Evolutionary conservation across 2,888 invertebrate genomes (phyloP), one percentile per base, ranked within the genome.

Genomic region (Agriopis marginaria): DNA sequence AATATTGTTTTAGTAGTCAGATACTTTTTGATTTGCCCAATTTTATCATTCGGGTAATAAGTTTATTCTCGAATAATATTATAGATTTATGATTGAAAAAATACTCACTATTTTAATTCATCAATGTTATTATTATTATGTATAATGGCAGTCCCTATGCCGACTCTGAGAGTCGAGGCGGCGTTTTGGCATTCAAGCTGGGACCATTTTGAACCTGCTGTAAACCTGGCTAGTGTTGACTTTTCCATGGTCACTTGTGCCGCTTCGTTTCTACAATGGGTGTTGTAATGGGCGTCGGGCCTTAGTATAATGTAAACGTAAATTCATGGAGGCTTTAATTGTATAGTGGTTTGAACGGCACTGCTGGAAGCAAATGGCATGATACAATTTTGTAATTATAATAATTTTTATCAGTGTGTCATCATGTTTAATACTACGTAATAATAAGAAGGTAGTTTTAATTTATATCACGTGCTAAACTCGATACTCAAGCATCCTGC

Each of bases 391-490:
- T 32, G 12, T 59, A 59, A 39, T n/a, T 40, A 32, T 39, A 40
- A 39, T 49, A 3, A 39, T 61, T 39, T 51, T 56, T 10, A 42
- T 17, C 50, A 23, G 23, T 51, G 61, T 61, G 61, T 61, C 50
- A 50, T 61, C 61, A 17, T 61, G n/a, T 60, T 49, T 50, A 39
- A 49, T 47, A 47, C 10, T 60, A 60, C n/a, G 32, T 51, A 17
- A 9, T n/a, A 40, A 14, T 50, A 50, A 47, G 49, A 12, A 45
- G 55, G 14, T 49, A 59, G 17, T 59, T 61, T 49, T 32, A 32
- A 39, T 61, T 42, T 14, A 61, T 39, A 40, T 51, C 58, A 58
- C 51, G 63, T 63, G 44, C 17, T 62, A 62, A 65, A 53, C 12
- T 44, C 17, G 11, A 55, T 56, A 65, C 39, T 47, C 51, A 63